Conservation (phyloP, 2,113 vertebrate genomes). For the Baryphthengus martii region DNA sequence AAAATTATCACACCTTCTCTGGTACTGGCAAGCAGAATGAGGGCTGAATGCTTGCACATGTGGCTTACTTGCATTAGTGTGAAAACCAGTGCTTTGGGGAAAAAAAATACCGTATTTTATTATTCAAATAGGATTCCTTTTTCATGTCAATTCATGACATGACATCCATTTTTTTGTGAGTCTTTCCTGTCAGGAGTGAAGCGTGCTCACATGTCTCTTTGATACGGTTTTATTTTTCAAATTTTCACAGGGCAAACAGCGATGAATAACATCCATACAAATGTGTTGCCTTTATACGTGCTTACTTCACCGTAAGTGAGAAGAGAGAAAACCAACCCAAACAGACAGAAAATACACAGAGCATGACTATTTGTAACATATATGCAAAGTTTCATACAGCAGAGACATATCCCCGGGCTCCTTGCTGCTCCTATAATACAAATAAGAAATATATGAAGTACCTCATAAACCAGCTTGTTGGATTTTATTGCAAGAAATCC, state of each 20-base stretch:
- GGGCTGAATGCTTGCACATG: slow-evolving; percentile 63
- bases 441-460: slow-evolving; percentile 40
- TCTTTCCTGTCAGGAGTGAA: not conserved
- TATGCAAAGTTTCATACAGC: not conserved
- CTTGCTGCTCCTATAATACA: not conserved
- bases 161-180: not conserved
- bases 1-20: slow-evolving; percentile 75
- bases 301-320: not conserved
- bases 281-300: not conserved
- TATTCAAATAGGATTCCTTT: slow-evolving; percentile 35
- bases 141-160: not conserved
- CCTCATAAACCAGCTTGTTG: slow-evolving; percentile 46
- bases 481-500: slow-evolving; percentile 43
- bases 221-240: not conserved
- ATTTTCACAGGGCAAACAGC: not conserved
- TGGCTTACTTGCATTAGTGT: slow-evolving; percentile 62
- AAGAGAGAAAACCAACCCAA: not conserved
- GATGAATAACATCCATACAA: not conserved
- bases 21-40: slow-evolving; percentile 58
- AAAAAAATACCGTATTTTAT: not conserved
- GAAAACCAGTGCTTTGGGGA: not conserved
- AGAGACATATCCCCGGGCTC: not conserved
- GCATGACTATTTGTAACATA: not conserved
- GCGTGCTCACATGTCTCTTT: not conserved
- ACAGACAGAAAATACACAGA: slow-evolving; percentile 17